A percentile compares a stretch with the other conserved stretches of the same genome.
Conservation (phyloP, 2,797 vertebrate species). For the Poeciliopsis paucimaculata region DNA sequence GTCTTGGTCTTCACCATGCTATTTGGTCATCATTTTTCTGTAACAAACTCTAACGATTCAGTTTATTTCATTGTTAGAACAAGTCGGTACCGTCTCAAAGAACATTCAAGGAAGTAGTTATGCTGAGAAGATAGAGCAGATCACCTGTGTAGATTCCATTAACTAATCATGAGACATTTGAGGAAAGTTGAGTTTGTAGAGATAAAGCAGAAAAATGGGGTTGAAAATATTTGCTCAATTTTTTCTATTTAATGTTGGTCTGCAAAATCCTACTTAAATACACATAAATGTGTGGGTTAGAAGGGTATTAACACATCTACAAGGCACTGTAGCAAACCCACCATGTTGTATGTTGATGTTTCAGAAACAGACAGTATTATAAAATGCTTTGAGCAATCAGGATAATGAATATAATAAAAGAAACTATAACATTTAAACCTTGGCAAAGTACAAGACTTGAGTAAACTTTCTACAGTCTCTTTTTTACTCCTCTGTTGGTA, state of each 20-base stretch:
- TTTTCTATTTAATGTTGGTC: not conserved
- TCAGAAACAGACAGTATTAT: conserved; percentile 34
- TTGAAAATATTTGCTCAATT: not conserved
- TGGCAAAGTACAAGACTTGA: conserved; percentile 16
- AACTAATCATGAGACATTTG: not conserved
- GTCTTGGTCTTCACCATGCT: not conserved
- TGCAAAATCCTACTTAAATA: not conserved
- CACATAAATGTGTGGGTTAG: not conserved
- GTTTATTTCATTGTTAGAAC: not conserved
- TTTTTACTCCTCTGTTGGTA: conserved; percentile 48
- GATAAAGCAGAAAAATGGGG: too few relatives aligned
- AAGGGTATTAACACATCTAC: not conserved
- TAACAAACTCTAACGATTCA: not conserved
- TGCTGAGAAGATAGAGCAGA: not conserved
- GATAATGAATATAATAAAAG: conserved; percentile 8
- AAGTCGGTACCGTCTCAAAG: not conserved
- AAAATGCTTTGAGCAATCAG: conserved; percentile 26
- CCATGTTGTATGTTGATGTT: not conserved
- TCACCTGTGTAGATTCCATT: not conserved
- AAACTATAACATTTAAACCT: conserved; percentile 12
- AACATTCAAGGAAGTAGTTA: not conserved
- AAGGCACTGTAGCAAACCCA: not conserved
- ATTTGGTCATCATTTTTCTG: not conserved
- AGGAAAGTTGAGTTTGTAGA: not conserved
- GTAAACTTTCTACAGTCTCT: conserved; percentile 30